Evolutionary conservation across 2,888 invertebrate genomes (phyloP), one percentile per base, ranked within the genome.

Genomic region (Ormyrus rosae): DNA sequence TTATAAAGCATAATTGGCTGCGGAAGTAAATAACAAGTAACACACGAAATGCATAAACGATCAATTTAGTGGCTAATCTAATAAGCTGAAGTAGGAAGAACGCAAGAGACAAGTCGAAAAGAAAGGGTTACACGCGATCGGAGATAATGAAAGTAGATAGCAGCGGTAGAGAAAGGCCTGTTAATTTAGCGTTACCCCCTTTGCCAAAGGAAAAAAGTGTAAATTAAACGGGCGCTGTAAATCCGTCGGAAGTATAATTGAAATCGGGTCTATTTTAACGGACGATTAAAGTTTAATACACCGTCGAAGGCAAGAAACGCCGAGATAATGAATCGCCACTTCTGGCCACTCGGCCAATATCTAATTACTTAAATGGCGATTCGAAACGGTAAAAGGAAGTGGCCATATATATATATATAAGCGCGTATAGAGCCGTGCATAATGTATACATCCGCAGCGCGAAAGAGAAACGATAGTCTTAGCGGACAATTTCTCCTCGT

Each of bases 111-210:
- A 64, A 69, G 50, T 69, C 13, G 74, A 79, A 61, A 74, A 34
- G 79, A 74, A 74, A 79, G 69, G 69, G 50, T 55, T 64, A 64
- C 51, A 50, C 56, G 63, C 67, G 76, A 67, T 61, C 70, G 50
- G 19, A 80, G 80, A 76, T 80, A 80, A 71, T 67, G 75, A 69
- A 74, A 70, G 63, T 53, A 71, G 76, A 71, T 67, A 67, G 51
- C 64, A 50, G 6, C 48, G 70, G 34, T 34, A 34, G 79, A 80
- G 80, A 80, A 80, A 80, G 80, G 75, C 74, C 69, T 65, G 70
- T 74, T 80, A 80, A 80, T 80, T 80, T 53, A 74, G 74, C 69
- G 69, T 63, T 55, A 79, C 51, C 74, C 74, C 45, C 34, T 46
- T 4, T 51, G 34, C 19, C 19, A 67, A 68, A n/a, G 2, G 63